Base-by-base conservation (phyloP, 2,797 vertebrate genomes). In the Oceanodroma leucorhoa region DNA sequence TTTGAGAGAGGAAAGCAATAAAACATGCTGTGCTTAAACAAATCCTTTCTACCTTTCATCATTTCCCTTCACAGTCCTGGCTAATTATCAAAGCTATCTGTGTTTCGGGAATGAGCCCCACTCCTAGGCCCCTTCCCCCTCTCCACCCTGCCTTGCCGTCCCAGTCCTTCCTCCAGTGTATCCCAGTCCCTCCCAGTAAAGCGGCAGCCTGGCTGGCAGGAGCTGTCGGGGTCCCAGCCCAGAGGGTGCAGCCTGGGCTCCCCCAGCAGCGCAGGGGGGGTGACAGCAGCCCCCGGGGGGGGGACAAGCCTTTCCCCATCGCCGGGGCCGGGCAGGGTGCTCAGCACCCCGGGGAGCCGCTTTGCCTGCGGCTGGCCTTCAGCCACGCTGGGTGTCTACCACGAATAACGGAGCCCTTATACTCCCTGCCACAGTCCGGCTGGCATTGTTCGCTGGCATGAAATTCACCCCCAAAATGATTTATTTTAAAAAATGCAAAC, bases 11-110 rank as follows among this genome's bases (percentile, higher is more conserved):
- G 94, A 86, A 89, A 76, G 95, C 91, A 96, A 87, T 96, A 96
- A 97, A 96, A 78, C 77, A 81, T 65, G 60, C 94, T 20, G 11
- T 71, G 95, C 94, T 97, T 91, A 91, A 96, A 96, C 95, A 97
- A 96, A 96, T 96, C 95, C 94, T 90, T 92, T 89, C 85, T 87
- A 96, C 94, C 95, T 97, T 97, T 96, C 95, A 96, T 96, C 95
- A 87, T 97, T 94, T 89, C 89, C 79, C 89, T 96, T 94, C 73
- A 32, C 89, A 89, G 78, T 23, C 89, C 85, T 96, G 95, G 95
- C 93, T 96, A 96, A 97, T 97, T 96, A 97, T 95, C 96, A 96
- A 96, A 97, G 91, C 87, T 90, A 88, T 94, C 94, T 53, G 5
- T 76, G 83, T 93, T 91, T 86, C 1, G 14, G 78, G 89, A 93